Evolutionary conservation across 2,113 vertebrate species (phyloP), one percentile per base, ranked within the genome.

Genomic region (Eclectus roratus): DNA sequence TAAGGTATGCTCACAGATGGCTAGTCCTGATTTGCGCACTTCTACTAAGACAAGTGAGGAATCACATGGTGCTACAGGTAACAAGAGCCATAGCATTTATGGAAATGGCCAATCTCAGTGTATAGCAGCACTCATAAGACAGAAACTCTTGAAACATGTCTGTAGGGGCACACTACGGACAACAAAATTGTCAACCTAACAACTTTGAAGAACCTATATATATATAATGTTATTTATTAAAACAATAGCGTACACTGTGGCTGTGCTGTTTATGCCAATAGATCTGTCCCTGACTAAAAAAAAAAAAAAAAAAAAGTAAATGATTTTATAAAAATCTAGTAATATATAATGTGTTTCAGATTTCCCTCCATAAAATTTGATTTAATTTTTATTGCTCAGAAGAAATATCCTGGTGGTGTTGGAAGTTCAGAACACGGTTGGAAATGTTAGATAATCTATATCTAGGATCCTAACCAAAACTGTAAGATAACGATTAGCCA

Each of bases 241-340:
- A 92, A 82, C 89, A 65, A 86, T 86, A 93, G 78, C 77, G 91
- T 93, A 96, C 84, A 86, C 87, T 94, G 97, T 98, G 97, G 93
- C 88, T 97, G 84, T 98, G 96, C 92, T 96, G 35, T 98, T 97
- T 98, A 97, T 98, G 97, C 95, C 96, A 97, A 95, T 95, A 91
- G 87, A 97, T 91, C 97, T 97, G 84, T 94, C 46, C 94, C 96
- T 98, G 98, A 99, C 98, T 98, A 98, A 98, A 99, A 53, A 88
- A 44, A 98, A 99, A 85, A 44, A 81, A 9, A 97, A 98, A 99
- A 84, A 47, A 98, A 99, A 80, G 97, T 98, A 98, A 96, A 98
- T 97, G 96, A 66, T 98, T 98, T 98, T 98, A 94, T 97, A 97
- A 97, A 87, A 98, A 85, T 93, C 88, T 65, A 71, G 28, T 79